Conservation (phyloP, 2,113 vertebrate genomes). For the Festucalex cinctus region DNA sequence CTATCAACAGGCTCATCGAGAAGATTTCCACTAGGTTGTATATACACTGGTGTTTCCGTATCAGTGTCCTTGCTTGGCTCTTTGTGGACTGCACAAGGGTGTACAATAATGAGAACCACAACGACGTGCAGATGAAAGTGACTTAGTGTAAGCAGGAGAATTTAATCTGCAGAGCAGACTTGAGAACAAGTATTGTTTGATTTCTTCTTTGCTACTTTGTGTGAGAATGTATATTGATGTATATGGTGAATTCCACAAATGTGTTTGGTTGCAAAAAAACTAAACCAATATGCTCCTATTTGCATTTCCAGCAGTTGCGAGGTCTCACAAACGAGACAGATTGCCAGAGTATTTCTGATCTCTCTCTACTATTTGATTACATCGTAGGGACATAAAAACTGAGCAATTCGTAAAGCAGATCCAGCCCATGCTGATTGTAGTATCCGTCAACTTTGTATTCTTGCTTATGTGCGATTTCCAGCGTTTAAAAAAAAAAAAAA, state of each 20-base stretch:
- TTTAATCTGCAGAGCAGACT: conserved; percentile 39
- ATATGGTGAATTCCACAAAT: conserved; percentile 43
- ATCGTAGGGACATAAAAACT: conserved; percentile 34
- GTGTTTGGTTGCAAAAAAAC: conserved; percentile 39
- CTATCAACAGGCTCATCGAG: not conserved
- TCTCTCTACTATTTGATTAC: conserved; percentile 20
- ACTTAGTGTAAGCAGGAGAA: conserved; percentile 27
- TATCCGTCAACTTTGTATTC: conserved; percentile 26
- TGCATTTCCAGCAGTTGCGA: conserved; percentile 45
- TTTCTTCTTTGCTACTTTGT: conserved; percentile 49
- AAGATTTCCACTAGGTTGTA: conserved; percentile 42
- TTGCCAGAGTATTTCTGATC: conserved; percentile 1
- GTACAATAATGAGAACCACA: conserved; percentile 13
- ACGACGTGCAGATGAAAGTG: conserved; percentile 22
- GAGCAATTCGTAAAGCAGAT: conserved; percentile 27
- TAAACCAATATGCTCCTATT: conserved; percentile 40
- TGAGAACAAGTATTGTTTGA: conserved; percentile 34
- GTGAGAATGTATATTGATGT: conserved; percentile 54
- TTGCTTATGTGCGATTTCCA: conserved; percentile 33
- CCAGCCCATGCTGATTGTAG: not conserved
- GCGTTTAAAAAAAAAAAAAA: conserved; percentile 59
- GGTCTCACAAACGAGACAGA: conserved; percentile 21
- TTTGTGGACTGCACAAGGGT: conserved; percentile 38
- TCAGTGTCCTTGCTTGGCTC: conserved; percentile 57
- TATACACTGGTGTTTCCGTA: conserved; percentile 54